Conservation (phyloP, 1,140 invertebrate genomes). For the Sycobia sp. region DNA sequence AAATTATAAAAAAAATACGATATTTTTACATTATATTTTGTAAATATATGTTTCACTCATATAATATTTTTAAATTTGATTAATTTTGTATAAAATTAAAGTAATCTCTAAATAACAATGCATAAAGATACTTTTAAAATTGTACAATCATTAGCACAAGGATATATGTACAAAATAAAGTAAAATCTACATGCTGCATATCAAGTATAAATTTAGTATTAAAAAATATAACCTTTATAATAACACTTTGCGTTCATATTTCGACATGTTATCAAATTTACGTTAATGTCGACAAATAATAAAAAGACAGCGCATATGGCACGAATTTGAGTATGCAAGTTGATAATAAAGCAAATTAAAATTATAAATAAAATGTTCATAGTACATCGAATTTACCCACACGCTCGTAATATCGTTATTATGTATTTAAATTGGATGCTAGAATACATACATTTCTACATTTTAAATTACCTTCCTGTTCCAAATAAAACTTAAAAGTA, state of each 20-base stretch:
- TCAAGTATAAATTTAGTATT: slow-evolving; percentile 29
- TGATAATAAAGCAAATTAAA: slow-evolving; percentile 9
- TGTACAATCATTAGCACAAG: slow-evolving; percentile 9
- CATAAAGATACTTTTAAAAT: slow-evolving; percentile 4
- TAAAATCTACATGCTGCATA: slow-evolving; percentile 2
- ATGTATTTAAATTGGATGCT: not conserved
- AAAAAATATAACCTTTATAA: slow-evolving; percentile 32
- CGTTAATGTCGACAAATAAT: not conserved
- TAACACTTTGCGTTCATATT: slow-evolving; percentile 23
- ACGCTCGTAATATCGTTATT: not conserved
- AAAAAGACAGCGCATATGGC: slow-evolving; percentile 27
- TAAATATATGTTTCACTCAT: slow-evolving; percentile 7
- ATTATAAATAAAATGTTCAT: slow-evolving; percentile 6
- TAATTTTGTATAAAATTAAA: slow-evolving; percentile 17
- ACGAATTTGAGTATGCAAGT: slow-evolving; percentile 32
- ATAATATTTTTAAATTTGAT: not conserved
- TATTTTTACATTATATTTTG: slow-evolving; percentile 3
- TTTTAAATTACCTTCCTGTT: not conserved
- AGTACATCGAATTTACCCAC: not conserved
- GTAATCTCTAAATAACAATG: slow-evolving; percentile 11
- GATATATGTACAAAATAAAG: slow-evolving; percentile 22
- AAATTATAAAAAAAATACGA: too few species aligned
- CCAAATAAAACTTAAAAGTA: not conserved
- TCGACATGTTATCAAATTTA: slow-evolving; percentile 1
- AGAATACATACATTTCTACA: not conserved